Base-by-base conservation (phyloP, 1,140 invertebrate species). In the Drosophila burlai region DNA sequence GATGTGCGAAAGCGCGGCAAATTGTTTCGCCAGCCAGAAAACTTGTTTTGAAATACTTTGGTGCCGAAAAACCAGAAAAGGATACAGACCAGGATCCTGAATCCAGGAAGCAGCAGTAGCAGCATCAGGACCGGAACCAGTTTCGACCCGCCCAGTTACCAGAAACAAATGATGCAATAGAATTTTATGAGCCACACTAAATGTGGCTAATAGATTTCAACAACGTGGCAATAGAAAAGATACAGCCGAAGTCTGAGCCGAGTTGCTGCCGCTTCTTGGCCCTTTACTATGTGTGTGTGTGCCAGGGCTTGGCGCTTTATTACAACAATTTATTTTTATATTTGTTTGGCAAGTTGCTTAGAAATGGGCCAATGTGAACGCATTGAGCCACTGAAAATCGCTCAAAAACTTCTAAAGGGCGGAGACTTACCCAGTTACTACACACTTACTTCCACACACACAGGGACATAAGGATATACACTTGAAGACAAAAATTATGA, bases 131-230 rank as follows among this genome's bases (percentile, higher is more conserved):
- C 63, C 29, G 11, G 47, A 67, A 69, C 60, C 60, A 62, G 60
- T 29, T 57, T 45, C 42, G 24, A 38, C 42, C 54, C 38, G 59
- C 64, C 68, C 77, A 89, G 84, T 87, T 82, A 77, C 72, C 85
- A 85, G 76, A 85, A 90, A 90, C 85, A 90, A 90, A 90, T 90
- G 85, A 90, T 90, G 85, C 85, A 90, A 90, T 90, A 90, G 85
- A 90, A 90, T 91, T 90, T 91, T 90, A 90, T 85, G 86, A 91
- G 85, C 85, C 85, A 85, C 85, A 90, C 79, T 90, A 85, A 90
- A 91, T 90, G 85, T 85, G 85, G 85, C 85, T 90, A 91, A 90
- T 90, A 90, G 86, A 90, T 91, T 90, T 90, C 87, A 90, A 90
- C 85, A 90, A 90, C 86, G 86, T 90, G 85, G 85, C 85, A 90